Evolutionary conservation across 2,113 vertebrate species (phyloP), one percentile per base, ranked within the genome.

Genomic region (Progne subis): DNA sequence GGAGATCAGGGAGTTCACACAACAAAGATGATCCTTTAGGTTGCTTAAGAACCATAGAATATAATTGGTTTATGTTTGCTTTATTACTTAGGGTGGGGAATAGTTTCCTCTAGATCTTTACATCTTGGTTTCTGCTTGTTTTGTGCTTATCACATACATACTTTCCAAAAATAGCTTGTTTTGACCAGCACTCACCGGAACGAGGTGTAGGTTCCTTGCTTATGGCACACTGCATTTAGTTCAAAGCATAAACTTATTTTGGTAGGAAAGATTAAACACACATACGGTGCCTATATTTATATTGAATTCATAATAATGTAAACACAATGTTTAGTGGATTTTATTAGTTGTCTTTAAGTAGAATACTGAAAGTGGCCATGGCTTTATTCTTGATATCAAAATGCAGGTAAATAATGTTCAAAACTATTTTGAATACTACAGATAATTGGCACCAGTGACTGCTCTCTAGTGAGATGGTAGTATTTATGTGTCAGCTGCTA

Each of bases 341-440:
- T 85, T 55, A 50, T n/a, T 44, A n/a, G 12, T 37, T 92, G 6
- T 71, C 15, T 68, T 10, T 8, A 70, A 63, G 13, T 12, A 68
- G 9, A 56, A 18, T 32, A 18, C 8, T 75, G 65, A 7, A 74
- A 90, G 56, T 59, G 3, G 3, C 2, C 9, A 14, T 46, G 5
- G 28, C 78, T 86, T 82, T 79, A 67, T 59, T 93, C 46, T 83
- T 17, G 56, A 32, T 83, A 23, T 60, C 25, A 72, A 88, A 88
- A 20, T 63, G 18, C 6, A 52, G 18, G 8, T 29, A 93, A 92
- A 75, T 52, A 43, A 70, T 18, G 3, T 88, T 52, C 7, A 56
- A 95, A 28, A 25, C 1, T 86, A 29, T 82, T 88, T 86, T 87
- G 19, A 55, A 47, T 68, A 9, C 39, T 71, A 80, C 28, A 49